Conservation (phyloP, 2,797 vertebrate species). For the Saxicola maurus region DNA sequence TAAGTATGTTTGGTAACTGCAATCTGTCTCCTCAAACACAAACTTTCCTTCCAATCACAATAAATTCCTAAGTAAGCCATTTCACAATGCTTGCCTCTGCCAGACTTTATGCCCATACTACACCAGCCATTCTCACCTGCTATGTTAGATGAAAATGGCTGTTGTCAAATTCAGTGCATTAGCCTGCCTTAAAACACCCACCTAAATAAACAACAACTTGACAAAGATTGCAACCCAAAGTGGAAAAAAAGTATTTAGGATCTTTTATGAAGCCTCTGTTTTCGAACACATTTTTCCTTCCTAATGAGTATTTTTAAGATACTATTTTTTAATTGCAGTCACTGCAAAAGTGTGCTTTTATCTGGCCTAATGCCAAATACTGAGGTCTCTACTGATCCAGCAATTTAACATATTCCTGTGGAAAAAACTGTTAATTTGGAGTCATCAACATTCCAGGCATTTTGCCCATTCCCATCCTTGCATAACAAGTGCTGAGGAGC, state of each 20-base stretch:
- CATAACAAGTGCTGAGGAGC: slow-evolving; percentile 14
- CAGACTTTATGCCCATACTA: neutral
- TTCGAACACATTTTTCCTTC: neutral
- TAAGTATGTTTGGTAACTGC: neutral
- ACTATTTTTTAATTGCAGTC: neutral
- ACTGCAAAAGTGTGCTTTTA: neutral
- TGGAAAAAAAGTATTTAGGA: neutral
- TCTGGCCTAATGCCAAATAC: neutral
- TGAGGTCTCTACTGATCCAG: neutral
- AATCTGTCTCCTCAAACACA: neutral
- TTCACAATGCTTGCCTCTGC: neutral
- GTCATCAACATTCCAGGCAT: slow-evolving; percentile 37
- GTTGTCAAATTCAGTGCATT: neutral
- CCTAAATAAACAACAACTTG: neutral
- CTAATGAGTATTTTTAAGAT: neutral
- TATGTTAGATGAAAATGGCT: neutral
- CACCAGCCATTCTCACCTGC: neutral
- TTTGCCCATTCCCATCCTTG: slow-evolving; percentile 43
- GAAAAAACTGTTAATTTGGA: slow-evolving; percentile 39
- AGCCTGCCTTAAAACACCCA: neutral
- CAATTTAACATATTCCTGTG: slow-evolving; percentile 14
- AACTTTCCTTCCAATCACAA: neutral
- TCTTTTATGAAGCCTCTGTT: neutral
- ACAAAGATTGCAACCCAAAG: neutral
- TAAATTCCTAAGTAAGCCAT: neutral